A percentile compares a stretch with the other conserved stretches of the same genome.
phyloP scores from a whole-genome alignment of 2,888 invertebrate genomes.

The Trachelus tabidus region DNA sequence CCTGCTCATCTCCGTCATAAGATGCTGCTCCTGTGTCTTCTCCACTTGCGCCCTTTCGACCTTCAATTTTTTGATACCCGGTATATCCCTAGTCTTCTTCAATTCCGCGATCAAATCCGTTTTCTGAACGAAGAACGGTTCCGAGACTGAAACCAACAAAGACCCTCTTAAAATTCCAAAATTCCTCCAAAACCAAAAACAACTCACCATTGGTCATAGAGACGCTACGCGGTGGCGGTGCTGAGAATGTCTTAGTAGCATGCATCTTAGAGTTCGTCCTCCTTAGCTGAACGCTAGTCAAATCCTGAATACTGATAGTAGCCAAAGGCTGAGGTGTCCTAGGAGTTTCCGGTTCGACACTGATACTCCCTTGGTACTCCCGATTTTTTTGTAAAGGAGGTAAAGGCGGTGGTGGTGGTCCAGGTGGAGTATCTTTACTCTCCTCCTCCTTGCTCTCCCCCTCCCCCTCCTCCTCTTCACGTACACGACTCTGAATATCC shows the following conservation, averaged over 20 bases:
- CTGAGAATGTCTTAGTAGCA: slow-evolving; percentile 85
- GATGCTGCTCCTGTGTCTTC: slow-evolving; percentile 83
- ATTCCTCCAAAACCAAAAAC: neutral
- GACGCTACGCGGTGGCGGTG: slow-evolving; percentile 80
- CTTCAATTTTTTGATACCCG: slow-evolving; percentile 93
- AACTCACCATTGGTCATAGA: slow-evolving; percentile 70
- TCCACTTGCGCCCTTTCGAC: slow-evolving; percentile 89
- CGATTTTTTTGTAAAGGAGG: slow-evolving; percentile 48
- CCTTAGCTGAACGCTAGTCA: slow-evolving; percentile 84
- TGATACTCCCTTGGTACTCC: neutral
- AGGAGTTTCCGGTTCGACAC: slow-evolving; percentile 65
- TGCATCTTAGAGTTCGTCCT: slow-evolving; percentile 78
- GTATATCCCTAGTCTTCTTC: slow-evolving; percentile 91
- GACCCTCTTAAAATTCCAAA: neutral
- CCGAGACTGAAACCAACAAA: slow-evolving; percentile 65
- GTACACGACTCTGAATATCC: slow-evolving; percentile 56
- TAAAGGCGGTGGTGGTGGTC: slow-evolving; percentile 70
- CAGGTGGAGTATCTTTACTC: slow-evolving; percentile 44
- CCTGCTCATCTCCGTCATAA: slow-evolving; percentile 85
- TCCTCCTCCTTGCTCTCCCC: slow-evolving; percentile 29
- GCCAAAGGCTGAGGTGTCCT: slow-evolving; percentile 80
- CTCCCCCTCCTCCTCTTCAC: slow-evolving; percentile 32
- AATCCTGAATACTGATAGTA: slow-evolving; percentile 87
- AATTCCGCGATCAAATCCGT: slow-evolving; percentile 91
- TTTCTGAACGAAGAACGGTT: slow-evolving; percentile 80